Base-by-base conservation (phyloP, 1,140 invertebrate species). In the Adelges cooleyi region DNA sequence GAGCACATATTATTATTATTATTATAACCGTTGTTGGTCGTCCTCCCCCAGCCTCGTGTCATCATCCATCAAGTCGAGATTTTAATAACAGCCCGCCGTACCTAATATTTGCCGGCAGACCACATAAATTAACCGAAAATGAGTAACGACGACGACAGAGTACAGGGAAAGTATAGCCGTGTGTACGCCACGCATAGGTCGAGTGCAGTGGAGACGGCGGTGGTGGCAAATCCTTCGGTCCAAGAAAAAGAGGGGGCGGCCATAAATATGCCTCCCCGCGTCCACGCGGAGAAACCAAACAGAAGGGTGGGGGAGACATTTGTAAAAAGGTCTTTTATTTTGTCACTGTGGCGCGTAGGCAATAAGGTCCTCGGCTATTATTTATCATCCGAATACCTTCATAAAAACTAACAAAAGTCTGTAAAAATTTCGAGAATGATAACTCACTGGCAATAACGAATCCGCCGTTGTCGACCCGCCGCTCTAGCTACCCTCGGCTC, bases 81-180 rank as follows among this genome's bases (percentile, higher is more conserved):
- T 62, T 62, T 62, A 62, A 62, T 62, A 62, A 62, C 42, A 33
- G 40, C 54, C 40, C 40, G 25, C 40, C 25, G 40, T 62, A 62
- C 42, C 54, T 62, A 62, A 62, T 62, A 62, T 62, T 62, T 48
- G 54, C 54, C 11, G 40, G 42, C 38, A 62, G 54, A 62, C 54
- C 54, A 62, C 54, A 62, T 62, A 62, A 62, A 62, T 62, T 62
- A 62, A 62, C 54, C 54, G 54, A 62, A 62, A 62, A 62, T 62
- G 56, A 62, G 56, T 62, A 62, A 62, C 56, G 56, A 59, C 54
- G 42, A 59, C 40, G 40, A 11, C 29, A 33, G 11, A 5, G 11
- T 6, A 33, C 29, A 33, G 36, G 36, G 27, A n/a, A 25, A 59
- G 53, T 8, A 15, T 27, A n/a, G n/a, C n/a, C n/a, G n/a, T n/a